Evolutionary conservation across 2,888 invertebrate genomes (phyloP), one percentile per base, ranked within the genome.

Genomic region (Agonopterix subpropinquella): DNA sequence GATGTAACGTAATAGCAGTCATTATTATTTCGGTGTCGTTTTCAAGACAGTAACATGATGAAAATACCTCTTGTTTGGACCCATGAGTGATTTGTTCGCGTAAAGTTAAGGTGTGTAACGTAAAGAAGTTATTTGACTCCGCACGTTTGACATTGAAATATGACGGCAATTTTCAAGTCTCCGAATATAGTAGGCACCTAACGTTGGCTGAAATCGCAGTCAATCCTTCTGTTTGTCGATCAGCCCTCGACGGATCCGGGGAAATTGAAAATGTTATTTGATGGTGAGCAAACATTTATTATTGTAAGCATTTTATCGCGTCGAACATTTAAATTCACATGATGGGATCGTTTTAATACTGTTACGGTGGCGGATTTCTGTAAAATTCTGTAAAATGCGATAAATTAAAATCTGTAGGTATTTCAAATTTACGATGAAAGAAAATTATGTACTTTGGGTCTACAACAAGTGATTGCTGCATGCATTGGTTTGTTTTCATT

Each of bases 171-270:
- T 80, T 80, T 74, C 67, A 74, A 74, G 69, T 73, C 71, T 70
- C 70, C 71, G 68, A 74, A 74, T 74, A 66, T 73, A 28, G 28
- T 28, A 47, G 37, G 47, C 10, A 43, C 53, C 50, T 48, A 58
- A 47, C 52, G 58, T 53, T 50, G 57, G 52, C 56, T 53, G 55
- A 57, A 59, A 61, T 57, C 53, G 47, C 73, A 79, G 78, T 76
- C 80, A 75, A 80, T 77, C 71, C 73, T 70, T 69, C 73, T 76
- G 77, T 80, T 77, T 77, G 80, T 70, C 80, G 75, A 81, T 80
- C 74, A 75, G 72, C 67, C 70, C 68, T 64, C 69, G 60, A 62
- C 66, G 68, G 64, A 72, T 71, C 65, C 66, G 59, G 59, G 59
- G 62, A 73, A 77, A 77, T 78, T 77, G 75, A 78, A 77, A 79